These are phyloP conservation scores for Macrotus californicus DNA, from an alignment of 2,113 vertebrate genomes.

Conservation along the genomic window DNA sequence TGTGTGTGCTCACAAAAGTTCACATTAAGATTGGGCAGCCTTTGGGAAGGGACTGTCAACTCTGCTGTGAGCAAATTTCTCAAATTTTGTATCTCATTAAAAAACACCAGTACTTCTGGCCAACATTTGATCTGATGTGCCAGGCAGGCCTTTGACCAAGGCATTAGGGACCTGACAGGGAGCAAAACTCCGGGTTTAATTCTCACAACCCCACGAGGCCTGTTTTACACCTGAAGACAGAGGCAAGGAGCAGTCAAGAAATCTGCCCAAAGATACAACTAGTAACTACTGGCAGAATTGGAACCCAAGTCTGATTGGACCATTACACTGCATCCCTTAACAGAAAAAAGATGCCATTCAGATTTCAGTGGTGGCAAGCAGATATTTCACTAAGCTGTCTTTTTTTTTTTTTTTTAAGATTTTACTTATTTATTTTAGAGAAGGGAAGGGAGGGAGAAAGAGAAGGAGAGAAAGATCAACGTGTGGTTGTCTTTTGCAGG, in stretches of 20 bases:
- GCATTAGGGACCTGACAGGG: background rate
- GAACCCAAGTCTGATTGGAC: background rate
- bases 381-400: background rate
- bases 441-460: no score
- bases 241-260: background rate
- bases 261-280: background rate
- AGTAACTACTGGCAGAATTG: background rate
- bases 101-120: background rate
- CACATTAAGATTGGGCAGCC: background rate
- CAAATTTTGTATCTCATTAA: background rate
- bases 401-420: no score
- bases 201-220: background rate
- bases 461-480: no score
- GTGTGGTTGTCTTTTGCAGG: no score
- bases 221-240: background rate
- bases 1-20: background rate
- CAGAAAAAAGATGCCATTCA: background rate
- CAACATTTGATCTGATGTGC: background rate
- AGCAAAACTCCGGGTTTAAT: background rate
- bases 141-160: background rate
- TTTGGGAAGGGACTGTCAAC: background rate
- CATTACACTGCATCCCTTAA: background rate
- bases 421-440: no score
- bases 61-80: background rate
- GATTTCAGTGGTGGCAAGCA: background rate